A percentile compares a stretch with the other conserved stretches of the same genome.
Evolutionary conservation across 1,140 invertebrate species (phyloP).

Genomic region (Apis cerana): DNA sequence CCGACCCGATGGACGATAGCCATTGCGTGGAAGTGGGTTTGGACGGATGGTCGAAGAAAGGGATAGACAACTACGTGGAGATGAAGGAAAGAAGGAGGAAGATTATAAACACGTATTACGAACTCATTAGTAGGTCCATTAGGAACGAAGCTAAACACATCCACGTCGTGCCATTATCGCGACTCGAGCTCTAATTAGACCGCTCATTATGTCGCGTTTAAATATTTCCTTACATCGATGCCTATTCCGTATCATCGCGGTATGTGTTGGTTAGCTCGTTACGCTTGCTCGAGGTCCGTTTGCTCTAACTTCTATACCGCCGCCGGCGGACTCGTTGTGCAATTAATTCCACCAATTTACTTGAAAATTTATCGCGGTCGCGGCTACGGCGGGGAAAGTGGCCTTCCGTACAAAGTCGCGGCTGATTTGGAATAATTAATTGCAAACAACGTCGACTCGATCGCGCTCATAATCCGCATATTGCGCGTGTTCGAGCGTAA

Average conservation of each 20-base stretch:
- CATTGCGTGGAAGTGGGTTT: constrained; percentile 10
- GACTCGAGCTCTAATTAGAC: constrained; percentile 43
- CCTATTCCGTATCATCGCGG: constrained; percentile 4
- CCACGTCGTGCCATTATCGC: constrained; percentile 43
- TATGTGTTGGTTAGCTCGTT: constrained; percentile 19
- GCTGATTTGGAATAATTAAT: constrained; percentile 42
- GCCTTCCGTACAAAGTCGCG: neutral
- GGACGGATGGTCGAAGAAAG: neutral
- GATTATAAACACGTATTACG: constrained; percentile 45
- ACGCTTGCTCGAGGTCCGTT: neutral
- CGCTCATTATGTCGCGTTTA: constrained; percentile 45
- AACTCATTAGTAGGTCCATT: constrained; percentile 48
- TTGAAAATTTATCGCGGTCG: constrained; percentile 23
- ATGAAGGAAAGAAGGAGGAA: constrained; percentile 18
- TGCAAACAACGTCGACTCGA: constrained; percentile 23
- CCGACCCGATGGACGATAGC: constrained; percentile 23
- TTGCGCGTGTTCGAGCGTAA: constrained; percentile 30
- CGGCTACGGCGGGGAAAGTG: neutral
- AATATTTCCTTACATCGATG: constrained; percentile 52
- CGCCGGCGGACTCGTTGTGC: neutral
- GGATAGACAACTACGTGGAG: neutral
- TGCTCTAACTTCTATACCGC: too few relatives aligned
- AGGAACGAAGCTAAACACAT: constrained; percentile 43
- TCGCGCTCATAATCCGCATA: constrained; percentile 40
- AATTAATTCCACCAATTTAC: constrained; percentile 39